A percentile compares a stretch with the other conserved stretches of the same genome.
These are phyloP conservation scores for Hydrolagus affinis DNA, from an alignment of 2,113 vertebrate species.

Conservation along the genomic window DNA sequence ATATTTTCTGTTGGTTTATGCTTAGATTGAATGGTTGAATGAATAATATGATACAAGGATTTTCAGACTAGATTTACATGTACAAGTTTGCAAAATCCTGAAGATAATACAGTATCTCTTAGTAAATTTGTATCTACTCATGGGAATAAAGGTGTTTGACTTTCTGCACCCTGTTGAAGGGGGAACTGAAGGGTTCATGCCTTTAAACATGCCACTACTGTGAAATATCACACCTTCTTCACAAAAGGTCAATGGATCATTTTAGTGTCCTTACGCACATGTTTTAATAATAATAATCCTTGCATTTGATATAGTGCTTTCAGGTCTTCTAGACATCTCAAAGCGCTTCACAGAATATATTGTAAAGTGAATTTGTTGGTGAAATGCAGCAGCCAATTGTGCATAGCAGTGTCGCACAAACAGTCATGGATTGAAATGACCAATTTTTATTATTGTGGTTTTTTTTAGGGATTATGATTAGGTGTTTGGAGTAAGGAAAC, in stretches of 20 bases:
- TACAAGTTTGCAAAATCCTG: not conserved
- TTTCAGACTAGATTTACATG: not conserved
- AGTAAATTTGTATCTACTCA: not conserved
- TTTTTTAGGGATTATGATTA: too few species aligned
- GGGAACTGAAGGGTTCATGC: not conserved
- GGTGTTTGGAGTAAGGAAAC: too few species aligned
- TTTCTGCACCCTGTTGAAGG: not conserved
- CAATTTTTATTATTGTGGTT: too few species aligned
- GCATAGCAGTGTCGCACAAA: too few species aligned
- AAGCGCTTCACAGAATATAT: too few species aligned
- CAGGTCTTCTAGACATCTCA: too few species aligned
- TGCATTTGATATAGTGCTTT: too few species aligned
- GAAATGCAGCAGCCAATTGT: too few species aligned
- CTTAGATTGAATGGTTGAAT: not conserved
- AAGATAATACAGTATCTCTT: not conserved
- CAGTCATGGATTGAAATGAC: too few species aligned
- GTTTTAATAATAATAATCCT: too few species aligned
- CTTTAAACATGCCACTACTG: not conserved
- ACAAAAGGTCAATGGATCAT: not conserved
- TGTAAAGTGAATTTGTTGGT: too few species aligned
- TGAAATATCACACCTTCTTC: not conserved
- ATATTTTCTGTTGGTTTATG: not conserved
- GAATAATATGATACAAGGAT: not conserved
- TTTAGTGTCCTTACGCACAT: not conserved
- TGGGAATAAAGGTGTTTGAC: not conserved